Evolutionary conservation across 2,797 vertebrate genomes (phyloP).

Genomic region (Rousettus madagascariensis): DNA sequence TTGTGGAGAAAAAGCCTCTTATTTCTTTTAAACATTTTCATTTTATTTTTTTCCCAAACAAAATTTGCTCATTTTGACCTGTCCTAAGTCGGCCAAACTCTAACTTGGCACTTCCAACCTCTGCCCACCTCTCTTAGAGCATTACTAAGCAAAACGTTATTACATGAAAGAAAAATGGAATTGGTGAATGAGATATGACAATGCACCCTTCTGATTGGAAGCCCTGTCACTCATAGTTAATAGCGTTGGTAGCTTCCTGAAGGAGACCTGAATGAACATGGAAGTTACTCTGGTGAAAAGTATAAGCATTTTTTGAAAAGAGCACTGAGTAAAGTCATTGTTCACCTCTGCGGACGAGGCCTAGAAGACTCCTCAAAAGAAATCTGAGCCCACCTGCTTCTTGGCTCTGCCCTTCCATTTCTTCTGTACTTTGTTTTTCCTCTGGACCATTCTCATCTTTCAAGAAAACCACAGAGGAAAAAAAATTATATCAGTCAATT

Average conservation of each 20-base stretch:
- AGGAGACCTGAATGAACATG: conserved; percentile 43
- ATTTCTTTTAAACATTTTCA: not conserved
- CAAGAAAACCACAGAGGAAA: conserved; percentile 67
- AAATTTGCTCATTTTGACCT: conserved; percentile 20
- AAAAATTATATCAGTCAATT: conserved; percentile 69
- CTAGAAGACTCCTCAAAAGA: conserved; percentile 69
- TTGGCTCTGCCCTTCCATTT: conserved; percentile 68
- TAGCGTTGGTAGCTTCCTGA: not conserved
- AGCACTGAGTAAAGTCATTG: conserved; percentile 66
- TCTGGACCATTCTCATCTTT: conserved; percentile 77
- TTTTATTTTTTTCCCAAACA: not conserved
- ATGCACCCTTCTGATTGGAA: conserved; percentile 44
- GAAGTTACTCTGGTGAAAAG: conserved; percentile 69
- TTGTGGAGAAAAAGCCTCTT: not conserved
- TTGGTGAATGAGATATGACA: conserved; percentile 26
- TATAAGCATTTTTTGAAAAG: conserved; percentile 64
- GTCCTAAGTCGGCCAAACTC: not conserved
- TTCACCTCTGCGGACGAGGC: conserved; percentile 75
- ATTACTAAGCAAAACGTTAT: conserved; percentile 21
- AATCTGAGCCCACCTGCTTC: conserved; percentile 81
- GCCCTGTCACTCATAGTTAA: conserved; percentile 53
- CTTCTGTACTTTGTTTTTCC: conserved; percentile 70
- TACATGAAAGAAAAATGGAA: not conserved
- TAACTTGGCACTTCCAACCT: not conserved
- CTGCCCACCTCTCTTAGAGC: not conserved